These are phyloP conservation scores for Amazona ochrocephala DNA, from an alignment of 2,797 vertebrate genomes.

Conservation along the genomic window DNA sequence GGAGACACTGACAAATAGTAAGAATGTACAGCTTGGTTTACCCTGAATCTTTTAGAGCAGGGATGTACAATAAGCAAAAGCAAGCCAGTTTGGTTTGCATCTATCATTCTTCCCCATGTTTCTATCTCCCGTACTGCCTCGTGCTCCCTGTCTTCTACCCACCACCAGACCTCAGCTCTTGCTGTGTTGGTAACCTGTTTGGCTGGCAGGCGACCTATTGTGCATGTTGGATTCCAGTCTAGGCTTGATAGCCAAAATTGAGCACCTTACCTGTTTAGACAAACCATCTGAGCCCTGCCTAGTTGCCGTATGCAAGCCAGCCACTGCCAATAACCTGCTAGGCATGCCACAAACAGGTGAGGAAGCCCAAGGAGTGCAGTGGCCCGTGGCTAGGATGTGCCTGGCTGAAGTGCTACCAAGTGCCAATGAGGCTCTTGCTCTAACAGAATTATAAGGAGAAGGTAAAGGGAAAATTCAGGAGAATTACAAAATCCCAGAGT, in stretches of 20 bases:
- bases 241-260: not conserved
- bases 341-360: not conserved
- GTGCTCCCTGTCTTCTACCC: rapidly evolving
- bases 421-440: not conserved
- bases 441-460: not conserved
- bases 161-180: not conserved
- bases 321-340: not conserved
- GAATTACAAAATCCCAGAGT: not conserved
- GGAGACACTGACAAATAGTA: not conserved
- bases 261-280: not conserved
- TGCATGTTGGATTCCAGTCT: not conserved
- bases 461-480: not conserved
- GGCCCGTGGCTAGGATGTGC: not conserved
- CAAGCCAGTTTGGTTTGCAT: not conserved
- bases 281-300: not conserved
- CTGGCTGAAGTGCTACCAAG: not conserved
- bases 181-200: not conserved
- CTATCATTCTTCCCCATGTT: not conserved
- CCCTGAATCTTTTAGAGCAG: not conserved
- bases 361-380: not conserved
- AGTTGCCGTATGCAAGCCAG: not conserved
- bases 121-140: not conserved
- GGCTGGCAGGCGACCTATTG: not conserved
- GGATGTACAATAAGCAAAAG: not conserved
- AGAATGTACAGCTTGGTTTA: not conserved